Evolutionary conservation across 1,140 invertebrate species (phyloP).

Genomic region (Amphibalanus amphitrite): DNA sequence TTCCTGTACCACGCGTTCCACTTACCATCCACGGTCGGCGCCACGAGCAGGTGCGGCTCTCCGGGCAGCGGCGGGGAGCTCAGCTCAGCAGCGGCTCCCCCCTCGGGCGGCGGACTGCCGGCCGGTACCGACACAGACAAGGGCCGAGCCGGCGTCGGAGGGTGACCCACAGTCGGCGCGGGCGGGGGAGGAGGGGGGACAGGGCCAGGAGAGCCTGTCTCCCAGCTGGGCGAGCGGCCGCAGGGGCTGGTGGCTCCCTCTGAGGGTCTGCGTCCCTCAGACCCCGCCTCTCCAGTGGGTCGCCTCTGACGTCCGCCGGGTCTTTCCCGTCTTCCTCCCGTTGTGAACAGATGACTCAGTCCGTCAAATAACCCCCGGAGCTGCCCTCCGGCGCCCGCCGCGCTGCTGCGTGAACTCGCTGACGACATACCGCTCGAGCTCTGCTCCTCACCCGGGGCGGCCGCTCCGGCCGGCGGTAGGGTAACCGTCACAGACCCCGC

Average conservation of each 20-base stretch:
- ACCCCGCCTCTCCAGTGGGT: neutral
- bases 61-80: too few species aligned
- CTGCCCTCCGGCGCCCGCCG: constrained; percentile 28
- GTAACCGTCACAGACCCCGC: too few species aligned
- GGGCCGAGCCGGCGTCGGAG: too few species aligned
- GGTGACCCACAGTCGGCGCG: too few species aligned
- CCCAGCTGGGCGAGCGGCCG: neutral
- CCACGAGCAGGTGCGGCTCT: neutral
- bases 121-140: too few species aligned
- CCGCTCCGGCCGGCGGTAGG: too few species aligned
- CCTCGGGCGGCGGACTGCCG: neutral
- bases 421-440: neutral
- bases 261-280: neutral
- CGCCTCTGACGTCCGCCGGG: constrained; percentile 17
- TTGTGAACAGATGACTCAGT: constrained; percentile 61
- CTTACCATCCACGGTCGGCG: neutral
- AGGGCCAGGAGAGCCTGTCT: neutral
- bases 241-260: neutral
- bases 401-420: neutral
- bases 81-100: neutral
- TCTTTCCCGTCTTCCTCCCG: constrained; percentile 34
- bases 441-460: neutral
- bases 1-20: neutral
- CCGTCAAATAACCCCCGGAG: constrained; percentile 63
- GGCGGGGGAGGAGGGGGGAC: too few species aligned